Evolutionary conservation across 2,113 vertebrate genomes (phyloP).

Genomic region (Tonatia bakeri): DNA sequence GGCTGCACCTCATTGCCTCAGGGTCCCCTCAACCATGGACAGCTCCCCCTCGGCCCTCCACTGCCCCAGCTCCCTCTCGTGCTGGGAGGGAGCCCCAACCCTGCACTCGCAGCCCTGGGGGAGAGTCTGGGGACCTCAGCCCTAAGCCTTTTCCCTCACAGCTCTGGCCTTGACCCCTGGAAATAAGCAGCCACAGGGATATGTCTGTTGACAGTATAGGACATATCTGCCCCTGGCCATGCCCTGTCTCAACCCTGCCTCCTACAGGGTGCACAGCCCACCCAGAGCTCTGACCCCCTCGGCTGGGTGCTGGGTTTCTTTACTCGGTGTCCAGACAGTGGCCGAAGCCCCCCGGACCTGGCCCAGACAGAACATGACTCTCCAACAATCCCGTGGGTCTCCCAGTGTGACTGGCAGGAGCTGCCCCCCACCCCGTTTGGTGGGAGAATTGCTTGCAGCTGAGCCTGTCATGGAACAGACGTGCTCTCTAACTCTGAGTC

Average conservation of each 20-base stretch:
- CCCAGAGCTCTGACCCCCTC: not conserved
- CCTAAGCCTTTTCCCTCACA: not conserved
- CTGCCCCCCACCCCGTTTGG: no score
- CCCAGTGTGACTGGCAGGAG: fast-evolving
- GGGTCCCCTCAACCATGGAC: fast-evolving
- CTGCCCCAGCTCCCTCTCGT: no score
- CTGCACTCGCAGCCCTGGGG: fast-evolving
- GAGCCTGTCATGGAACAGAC: not conserved
- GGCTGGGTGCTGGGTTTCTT: not conserved
- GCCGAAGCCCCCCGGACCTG: fast-evolving
- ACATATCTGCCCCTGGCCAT: fast-evolving
- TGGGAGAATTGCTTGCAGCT: not conserved
- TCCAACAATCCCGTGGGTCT: not conserved
- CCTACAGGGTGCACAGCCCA: fast-evolving
- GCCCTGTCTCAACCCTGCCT: fast-evolving
- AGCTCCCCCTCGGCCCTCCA: fast-evolving
- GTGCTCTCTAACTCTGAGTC: not conserved
- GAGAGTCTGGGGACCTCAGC: not conserved
- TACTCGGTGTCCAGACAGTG: not conserved
- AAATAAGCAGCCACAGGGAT: fast-evolving
- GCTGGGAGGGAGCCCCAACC: fast-evolving
- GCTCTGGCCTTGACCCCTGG: not conserved
- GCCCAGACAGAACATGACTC: fast-evolving
- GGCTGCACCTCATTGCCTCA: fast-evolving
- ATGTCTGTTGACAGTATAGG: fast-evolving